Base-by-base conservation (phyloP, 2,113 vertebrate species). In the Puffinus mauretanicus region DNA sequence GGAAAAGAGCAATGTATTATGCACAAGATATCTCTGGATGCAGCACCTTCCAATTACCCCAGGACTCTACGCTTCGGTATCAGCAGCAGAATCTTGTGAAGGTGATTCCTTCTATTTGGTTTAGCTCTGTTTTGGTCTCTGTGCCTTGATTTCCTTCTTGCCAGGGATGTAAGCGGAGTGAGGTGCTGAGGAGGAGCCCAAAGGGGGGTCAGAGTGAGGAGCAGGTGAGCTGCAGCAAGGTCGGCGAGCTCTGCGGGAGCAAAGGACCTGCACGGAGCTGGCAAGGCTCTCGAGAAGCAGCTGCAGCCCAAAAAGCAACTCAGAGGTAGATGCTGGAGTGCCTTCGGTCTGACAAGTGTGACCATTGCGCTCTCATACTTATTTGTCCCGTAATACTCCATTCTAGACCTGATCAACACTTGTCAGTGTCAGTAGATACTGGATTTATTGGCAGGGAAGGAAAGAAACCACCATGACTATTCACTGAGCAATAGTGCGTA, bases 211-310 rank as follows among this genome's bases (percentile, higher is more conserved):
- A 77, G 54, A 55, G 36, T 42, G 51, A 44, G 64, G 10, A 65
- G 52, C 71, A n/a, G 79, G 10, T 0, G 19, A 87, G 40, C 78
- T 92, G 34, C 55, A 78, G 49, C 0, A 0, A 34, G 7, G 10
- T 27, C 1, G 0, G 24, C 1, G 7, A 62, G 49, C 44, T 64
- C 57, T 82, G 44, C 0, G 1, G 12, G 51, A 77, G n/a, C 2
- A 12, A 13, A 79, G 52, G 73, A 49, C 25, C 46, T 67, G 21
- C 30, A 9, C 3, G 25, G 70, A 80, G 52, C 44, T 91, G 47
- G 44, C 25, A 57, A 65, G 60, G 58, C 36, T 91, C 76, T 65
- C 0, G 0, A 69, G 71, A 83, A 82, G n/a, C 66, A 62, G 24
- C 70, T 85, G 32, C 47, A 79, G 52, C 52, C 57, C 46, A 36